Evolutionary conservation across 1,140 invertebrate species (phyloP), one percentile per base, ranked within the genome.

Genomic region (Macrosteles quadrilineatus): DNA sequence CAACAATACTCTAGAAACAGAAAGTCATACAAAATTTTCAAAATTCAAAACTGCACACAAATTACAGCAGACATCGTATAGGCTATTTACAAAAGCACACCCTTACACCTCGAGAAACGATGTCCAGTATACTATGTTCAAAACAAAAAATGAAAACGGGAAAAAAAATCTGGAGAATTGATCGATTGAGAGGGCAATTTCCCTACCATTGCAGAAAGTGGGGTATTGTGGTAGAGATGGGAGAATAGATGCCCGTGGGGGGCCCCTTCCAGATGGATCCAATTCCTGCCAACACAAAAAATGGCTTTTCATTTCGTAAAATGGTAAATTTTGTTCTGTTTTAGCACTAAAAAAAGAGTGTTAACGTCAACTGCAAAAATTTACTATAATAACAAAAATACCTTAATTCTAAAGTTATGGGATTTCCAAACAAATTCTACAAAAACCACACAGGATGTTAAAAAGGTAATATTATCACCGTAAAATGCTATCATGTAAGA

Each of bases 71-170:
- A 59, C 23, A 23, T 59, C 4, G 55, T 59, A 23, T 27, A 59
- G n/a, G 25, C 27, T 59, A 25, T 29, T 27, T 59, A 59, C 55
- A 59, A 59, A 6, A 12, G 25, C 47, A 50, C 47, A 59, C 25
- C 6, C 9, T 29, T 29, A 59, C 25, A 59, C 23, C 25, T 59
- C 55, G 12, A 93, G 86, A 81, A 93, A 95, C 69, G 91, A 93
- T 73, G 89, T 90, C 93, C 93, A 95, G 78, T 95, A 95, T 23
- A 93, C 89, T 73, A 94, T 87, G 77, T 95, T 95, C 19, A 95
- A 84, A 74, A 94, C 89, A 75, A 94, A 88, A 81, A 95, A 95
- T 6, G 92, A 92, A 78, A 93, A 92, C 2, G 92, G 92, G 74
- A 95, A 95, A 80, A 94, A 93, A 80, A 93, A 91, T 77, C 92